Evolutionary conservation across 2,888 invertebrate species (phyloP), one percentile per base, ranked within the genome.

Genomic region (Teinopalpus imperialis): DNA sequence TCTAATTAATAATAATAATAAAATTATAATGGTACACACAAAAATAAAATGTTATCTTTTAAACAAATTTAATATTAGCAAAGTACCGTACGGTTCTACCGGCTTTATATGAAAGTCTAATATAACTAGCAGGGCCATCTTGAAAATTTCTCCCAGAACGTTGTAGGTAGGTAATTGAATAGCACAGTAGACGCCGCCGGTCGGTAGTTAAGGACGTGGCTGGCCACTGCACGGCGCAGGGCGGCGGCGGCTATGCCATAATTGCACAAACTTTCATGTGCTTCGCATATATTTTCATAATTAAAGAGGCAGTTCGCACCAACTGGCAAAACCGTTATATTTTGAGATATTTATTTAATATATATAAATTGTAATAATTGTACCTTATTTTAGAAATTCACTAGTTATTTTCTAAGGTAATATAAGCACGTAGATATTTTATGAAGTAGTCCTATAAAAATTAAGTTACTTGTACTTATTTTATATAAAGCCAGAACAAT

Each of bases 251-350:
- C 75, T 64, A 66, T 66, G 70, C 69, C 75, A 78, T 86, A 85
- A 85, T 86, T 86, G 82, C 85, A 81, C 74, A 80, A 85, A 87
- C 83, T 86, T 87, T 82, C 85, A 80, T 85, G 83, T 81, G 82
- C 85, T 81, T 70, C 73, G 86, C 87, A 86, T 87, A 87, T 80
- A 86, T 87, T 85, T 85, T 86, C 83, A 85, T 87, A 86, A 85
- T 85, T 83, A 85, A 81, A 83, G 79, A 76, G 78, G 73, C 76
- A 77, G 77, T 78, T 81, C 70, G 68, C 77, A 76, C 77, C 79
- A 77, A 82, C 77, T 79, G 78, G 68, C 65, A 59, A 62, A 69
- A 67, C 66, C 66, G 59, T 61, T 60, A 61, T 66, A 69, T 64
- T 63, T 75, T 80, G n/a, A n/a, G n/a, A n/a, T n/a, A n/a, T n/a